Base-by-base conservation (phyloP, 2,888 invertebrate genomes). In the Clistopyga incitator region DNA sequence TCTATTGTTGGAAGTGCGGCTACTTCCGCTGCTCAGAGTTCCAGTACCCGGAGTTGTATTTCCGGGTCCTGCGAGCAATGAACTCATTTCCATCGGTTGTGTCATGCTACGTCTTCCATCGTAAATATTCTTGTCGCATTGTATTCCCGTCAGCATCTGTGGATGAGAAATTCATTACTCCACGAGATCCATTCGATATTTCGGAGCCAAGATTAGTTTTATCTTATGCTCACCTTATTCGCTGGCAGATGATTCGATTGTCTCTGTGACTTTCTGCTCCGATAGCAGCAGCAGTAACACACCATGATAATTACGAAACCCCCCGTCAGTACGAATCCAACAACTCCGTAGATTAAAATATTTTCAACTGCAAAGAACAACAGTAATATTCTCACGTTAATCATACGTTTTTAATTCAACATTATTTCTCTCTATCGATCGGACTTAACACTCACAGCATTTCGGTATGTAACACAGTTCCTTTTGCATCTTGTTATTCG, bases 401-500 rank as follows among this genome's bases (percentile, higher is more conserved):
- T 25, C 8, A 45, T 13, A 18, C 4, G 6, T n/a, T n/a, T n/a
- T n/a, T n/a, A 10, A 70, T 56, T 13, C 0, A 85, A 11, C 13
- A 61, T 45, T 29, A 34, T 2, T 42, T 18, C 18, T 23, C 61
- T n/a, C 10, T 56, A 23, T 64, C n/a, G 38, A 54, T 47, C 3
- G 38, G 29, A 8, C 23, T 59, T 47, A 20, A 20, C 15, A 93
- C 95, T 94, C 92, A 96, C 96, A 94, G 95, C 99, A 99, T 94
- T 97, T 97, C 20, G 97, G 97, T 88, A 99, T 96, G 89, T 97
- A 95, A 93, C 99, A 99, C 78, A 96, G 93, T 92, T 98, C 98
- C 90, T 96, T 96, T 86, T 96, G 95, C 88, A 95, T 95, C 89
- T 96, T 96, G 82, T 96, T 96, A 89, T 95, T 95, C 84, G 93